Evolutionary conservation across 2,888 invertebrate genomes (phyloP), one percentile per base, ranked within the genome.

Genomic region (Schizotus pectinicornis): DNA sequence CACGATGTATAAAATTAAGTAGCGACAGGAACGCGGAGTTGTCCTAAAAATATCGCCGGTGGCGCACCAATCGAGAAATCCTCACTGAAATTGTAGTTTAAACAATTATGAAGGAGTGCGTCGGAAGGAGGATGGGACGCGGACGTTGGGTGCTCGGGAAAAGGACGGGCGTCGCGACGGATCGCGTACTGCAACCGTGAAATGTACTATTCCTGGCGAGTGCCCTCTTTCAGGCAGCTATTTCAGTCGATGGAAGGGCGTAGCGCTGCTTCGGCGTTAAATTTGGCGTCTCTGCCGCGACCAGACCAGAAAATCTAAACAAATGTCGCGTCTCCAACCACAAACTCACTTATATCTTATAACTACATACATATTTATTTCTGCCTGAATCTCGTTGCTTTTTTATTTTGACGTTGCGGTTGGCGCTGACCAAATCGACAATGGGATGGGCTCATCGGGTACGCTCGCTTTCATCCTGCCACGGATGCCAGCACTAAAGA

Each of bases 231-330:
- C 69, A 71, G 68, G 70, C 70, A 67, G 73, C 73, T 75, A 76
- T 75, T 76, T 76, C 73, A 71, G 74, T 72, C 70, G 67, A 65
- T 58, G 66, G 66, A 64, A 64, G 65, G 65, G 66, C 63, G 64
- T 56, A 64, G 58, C 63, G 56, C 60, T 50, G 58, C 61, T 67
- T 51, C 69, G 65, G 70, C 70, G 74, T 74, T 76, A 76, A 76
- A 75, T 76, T 75, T 75, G 75, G 75, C 75, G 74, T 75, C 74
- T 70, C 74, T 62, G 70, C 70, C 74, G 65, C 68, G 75, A 72
- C 67, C 71, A 70, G 71, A 73, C 74, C 74, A 73, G 72, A 73
- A 74, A 74, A 75, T 75, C 74, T 73, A 73, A 75, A 75, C 74
- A 74, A 74, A 75, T 71, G 73, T 73, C 73, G 72, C 72, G 71